Conservation (phyloP, 2,888 invertebrate species). For the Chesias legatella region DNA sequence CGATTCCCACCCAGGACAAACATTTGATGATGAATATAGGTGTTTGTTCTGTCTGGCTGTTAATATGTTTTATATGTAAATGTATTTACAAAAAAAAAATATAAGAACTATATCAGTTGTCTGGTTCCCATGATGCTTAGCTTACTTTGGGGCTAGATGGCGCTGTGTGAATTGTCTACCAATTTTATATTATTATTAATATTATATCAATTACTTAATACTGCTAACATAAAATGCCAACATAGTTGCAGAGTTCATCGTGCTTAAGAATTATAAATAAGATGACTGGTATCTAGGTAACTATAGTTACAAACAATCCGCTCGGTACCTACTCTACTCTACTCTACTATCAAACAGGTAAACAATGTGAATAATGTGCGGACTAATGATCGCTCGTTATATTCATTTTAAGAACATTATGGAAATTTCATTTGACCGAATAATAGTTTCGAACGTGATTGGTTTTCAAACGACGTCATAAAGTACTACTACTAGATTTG, state of each 20-base stretch:
- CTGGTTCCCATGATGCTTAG: no score
- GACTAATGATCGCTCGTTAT: constrained; percentile 8
- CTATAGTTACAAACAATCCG: constrained; percentile 31
- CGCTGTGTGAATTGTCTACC: no score
- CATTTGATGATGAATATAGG: no score
- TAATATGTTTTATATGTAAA: no score
- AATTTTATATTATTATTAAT: no score
- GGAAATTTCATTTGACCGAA: neutral
- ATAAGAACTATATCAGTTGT: no score
- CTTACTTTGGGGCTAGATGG: no score
- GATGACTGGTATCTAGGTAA: constrained; percentile 38
- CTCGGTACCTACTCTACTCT: constrained; percentile 17
- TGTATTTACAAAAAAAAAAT: no score
- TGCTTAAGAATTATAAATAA: constrained; percentile 41
- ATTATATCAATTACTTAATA: no score
- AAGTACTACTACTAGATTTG: neutral
- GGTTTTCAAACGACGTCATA: neutral
- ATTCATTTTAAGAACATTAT: constrained; percentile 1
- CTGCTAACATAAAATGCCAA: constrained; percentile 7
- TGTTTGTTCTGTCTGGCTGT: no score
- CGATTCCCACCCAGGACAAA: no score
- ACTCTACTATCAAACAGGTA: constrained; percentile 24
- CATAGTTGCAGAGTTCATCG: constrained; percentile 34
- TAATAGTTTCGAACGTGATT: neutral
- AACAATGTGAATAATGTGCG: constrained; percentile 26